phyloP scores from a whole-genome alignment of 1,140 invertebrate species.

The Ruditapes philippinarum region DNA sequence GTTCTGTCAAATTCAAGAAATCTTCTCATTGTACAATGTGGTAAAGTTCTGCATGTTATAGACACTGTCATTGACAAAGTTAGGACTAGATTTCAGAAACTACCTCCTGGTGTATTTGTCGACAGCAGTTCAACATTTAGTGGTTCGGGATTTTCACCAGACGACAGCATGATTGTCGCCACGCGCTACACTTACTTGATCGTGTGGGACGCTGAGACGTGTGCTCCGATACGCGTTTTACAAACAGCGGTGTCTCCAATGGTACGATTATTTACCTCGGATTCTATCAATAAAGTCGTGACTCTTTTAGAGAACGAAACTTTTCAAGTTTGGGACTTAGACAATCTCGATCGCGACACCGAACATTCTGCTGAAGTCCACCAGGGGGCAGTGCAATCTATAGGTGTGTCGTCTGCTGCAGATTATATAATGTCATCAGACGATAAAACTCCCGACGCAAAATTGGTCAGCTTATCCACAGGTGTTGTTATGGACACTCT shows the following conservation, averaged over 20 bases:
- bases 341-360: conserved; percentile 80
- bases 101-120: conserved; percentile 76
- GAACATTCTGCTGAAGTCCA: conserved; percentile 76
- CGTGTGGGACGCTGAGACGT: conserved; percentile 80
- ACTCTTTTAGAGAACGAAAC: conserved; percentile 78
- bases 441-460: conserved; percentile 72
- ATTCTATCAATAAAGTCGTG: conserved; percentile 79
- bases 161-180: conserved; percentile 79
- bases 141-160: conserved; percentile 78
- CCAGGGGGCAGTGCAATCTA: conserved; percentile 67
- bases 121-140: conserved; percentile 78
- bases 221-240: conserved; percentile 76
- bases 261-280: conserved; percentile 76
- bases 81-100: conserved; percentile 68
- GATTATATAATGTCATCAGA: conserved; percentile 71
- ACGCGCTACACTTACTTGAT: conserved; percentile 79
- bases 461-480: conserved; percentile 74
- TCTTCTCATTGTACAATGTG: conserved; percentile 74
- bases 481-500: conserved; percentile 73
- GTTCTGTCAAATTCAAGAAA: conserved; percentile 75
- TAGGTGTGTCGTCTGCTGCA: conserved; percentile 70
- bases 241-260: conserved; percentile 76
- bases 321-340: conserved; percentile 83
- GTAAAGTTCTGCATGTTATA: conserved; percentile 75
- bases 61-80: conserved; percentile 70